Evolutionary conservation across 2,888 invertebrate genomes (phyloP).

Genomic region (Antheraea assamensis): DNA sequence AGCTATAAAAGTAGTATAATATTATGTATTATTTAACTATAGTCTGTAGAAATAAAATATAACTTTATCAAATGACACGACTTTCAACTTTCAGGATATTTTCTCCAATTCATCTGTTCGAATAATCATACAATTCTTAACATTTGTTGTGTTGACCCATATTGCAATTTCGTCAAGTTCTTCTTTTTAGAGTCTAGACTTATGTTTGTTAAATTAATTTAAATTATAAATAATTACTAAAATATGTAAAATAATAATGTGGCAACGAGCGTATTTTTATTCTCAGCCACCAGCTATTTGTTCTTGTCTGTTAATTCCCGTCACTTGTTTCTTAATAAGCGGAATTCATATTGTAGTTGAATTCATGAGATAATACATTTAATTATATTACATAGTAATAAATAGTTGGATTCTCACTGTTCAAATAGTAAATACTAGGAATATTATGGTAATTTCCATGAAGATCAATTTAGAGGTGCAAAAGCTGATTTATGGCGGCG

Average conservation of each 20-base stretch:
- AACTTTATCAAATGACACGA: not conserved
- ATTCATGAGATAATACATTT: not conserved
- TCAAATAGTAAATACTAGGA: too few relatives aligned
- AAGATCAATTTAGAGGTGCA: too few relatives aligned
- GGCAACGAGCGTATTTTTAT: too few relatives aligned
- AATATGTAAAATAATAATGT: not conserved
- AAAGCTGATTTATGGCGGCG: too few relatives aligned
- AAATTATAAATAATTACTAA: not conserved
- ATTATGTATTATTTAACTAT: not conserved
- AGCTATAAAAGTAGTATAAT: not conserved
- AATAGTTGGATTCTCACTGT: too few relatives aligned
- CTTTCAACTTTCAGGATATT: not conserved
- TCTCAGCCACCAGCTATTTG: not conserved
- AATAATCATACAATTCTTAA: not conserved
- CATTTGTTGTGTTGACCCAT: not conserved
- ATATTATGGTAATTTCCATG: too few relatives aligned
- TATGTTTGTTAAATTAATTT: not conserved
- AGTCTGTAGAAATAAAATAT: not conserved
- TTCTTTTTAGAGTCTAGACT: not conserved
- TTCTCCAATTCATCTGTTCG: not conserved
- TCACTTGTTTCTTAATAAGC: not conserved
- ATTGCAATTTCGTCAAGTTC: not conserved
- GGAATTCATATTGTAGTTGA: not conserved
- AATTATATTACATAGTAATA: too few relatives aligned
- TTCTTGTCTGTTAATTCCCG: not conserved